A percentile compares a stretch with the other conserved stretches of the same genome.
Conservation (phyloP, 1,140 invertebrate species). For the Choristoneura fumiferana region DNA sequence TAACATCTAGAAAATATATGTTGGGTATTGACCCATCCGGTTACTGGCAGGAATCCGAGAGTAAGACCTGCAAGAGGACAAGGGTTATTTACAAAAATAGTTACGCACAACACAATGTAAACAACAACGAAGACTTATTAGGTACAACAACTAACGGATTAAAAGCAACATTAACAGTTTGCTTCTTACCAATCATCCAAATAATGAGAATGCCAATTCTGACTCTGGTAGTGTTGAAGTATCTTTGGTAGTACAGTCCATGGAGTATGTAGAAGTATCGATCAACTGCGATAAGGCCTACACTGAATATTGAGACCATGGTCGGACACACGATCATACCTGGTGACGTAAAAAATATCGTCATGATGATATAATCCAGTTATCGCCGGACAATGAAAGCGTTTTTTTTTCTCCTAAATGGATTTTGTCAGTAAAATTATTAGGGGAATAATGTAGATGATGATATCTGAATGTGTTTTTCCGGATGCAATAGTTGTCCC, state of each 20-base stretch:
- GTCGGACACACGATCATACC: conserved; percentile 79
- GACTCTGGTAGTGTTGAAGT: conserved; percentile 76
- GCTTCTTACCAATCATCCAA: conserved; percentile 78
- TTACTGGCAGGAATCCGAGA: conserved; percentile 78
- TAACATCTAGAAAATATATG: conserved; percentile 68
- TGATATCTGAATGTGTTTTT: too few species aligned
- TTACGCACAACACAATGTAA: not conserved
- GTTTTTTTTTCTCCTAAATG: too few species aligned
- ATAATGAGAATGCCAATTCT: conserved; percentile 72
- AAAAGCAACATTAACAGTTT: not conserved
- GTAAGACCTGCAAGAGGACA: conserved; percentile 66
- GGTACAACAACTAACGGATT: too few species aligned
- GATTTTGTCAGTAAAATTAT: too few species aligned
- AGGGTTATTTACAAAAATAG: conserved; percentile 22
- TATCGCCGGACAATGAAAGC: too few species aligned
- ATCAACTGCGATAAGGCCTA: conserved; percentile 79
- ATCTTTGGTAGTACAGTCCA: conserved; percentile 78
- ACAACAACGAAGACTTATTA: too few species aligned
- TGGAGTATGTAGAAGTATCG: conserved; percentile 80
- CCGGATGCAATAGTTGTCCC: too few species aligned
- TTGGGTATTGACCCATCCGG: conserved; percentile 77
- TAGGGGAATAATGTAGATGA: too few species aligned
- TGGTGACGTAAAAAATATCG: conserved; percentile 35
- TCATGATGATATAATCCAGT: too few species aligned
- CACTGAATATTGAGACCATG: conserved; percentile 80